These are phyloP conservation scores for Calephelis virginiensis DNA, from an alignment of 1,140 invertebrate genomes.

Conservation along the genomic window DNA sequence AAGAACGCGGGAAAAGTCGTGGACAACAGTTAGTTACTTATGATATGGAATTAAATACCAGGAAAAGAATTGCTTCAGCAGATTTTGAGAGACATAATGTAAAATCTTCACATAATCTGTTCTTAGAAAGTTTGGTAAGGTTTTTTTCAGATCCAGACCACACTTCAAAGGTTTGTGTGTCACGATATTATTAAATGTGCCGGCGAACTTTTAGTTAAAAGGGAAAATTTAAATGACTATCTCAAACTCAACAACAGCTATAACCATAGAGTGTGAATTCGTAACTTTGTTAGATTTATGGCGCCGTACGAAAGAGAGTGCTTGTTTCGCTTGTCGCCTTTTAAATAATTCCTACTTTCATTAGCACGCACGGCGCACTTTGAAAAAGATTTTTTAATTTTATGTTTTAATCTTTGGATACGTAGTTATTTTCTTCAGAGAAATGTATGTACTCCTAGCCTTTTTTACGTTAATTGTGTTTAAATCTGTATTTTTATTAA, in stretches of 20 bases:
- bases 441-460: too few species aligned
- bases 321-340: constrained; percentile 27
- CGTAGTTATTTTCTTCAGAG: too few species aligned
- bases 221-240: constrained; percentile 25
- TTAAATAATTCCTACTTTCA: constrained; percentile 8
- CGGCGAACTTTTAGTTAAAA: constrained; percentile 23
- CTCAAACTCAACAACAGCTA: constrained; percentile 34
- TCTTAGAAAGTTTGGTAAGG: background rate
- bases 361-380: constrained; percentile 1
- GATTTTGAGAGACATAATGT: too few species aligned
- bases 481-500: too few species aligned
- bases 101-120: too few species aligned
- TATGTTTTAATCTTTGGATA: background rate
- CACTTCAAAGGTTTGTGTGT: background rate
- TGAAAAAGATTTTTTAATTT: background rate
- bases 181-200: constrained; percentile 6
- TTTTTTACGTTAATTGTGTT: too few species aligned
- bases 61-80: too few species aligned
- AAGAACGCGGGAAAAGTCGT: too few species aligned
- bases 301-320: constrained; percentile 17
- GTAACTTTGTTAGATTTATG: constrained; percentile 35
- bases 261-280: constrained; percentile 37
- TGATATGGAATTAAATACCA: too few species aligned
- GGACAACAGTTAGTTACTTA: too few species aligned
- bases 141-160: background rate